phyloP scores from a whole-genome alignment of 2,888 invertebrate species.

The Acrobasis suavella region DNA sequence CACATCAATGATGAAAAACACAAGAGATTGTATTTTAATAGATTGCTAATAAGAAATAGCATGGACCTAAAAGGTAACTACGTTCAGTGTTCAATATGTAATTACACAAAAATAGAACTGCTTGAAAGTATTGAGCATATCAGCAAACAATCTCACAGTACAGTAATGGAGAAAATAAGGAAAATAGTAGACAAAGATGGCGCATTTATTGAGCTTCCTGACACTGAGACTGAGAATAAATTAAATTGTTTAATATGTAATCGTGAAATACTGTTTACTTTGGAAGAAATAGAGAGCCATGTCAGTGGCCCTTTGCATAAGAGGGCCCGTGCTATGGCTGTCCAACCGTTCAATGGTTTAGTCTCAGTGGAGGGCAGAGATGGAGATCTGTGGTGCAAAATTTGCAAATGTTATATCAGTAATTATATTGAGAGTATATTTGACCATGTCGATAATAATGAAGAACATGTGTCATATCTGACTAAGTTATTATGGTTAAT shows the following conservation, averaged over 20 bases:
- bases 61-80: constrained; percentile 31
- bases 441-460: constrained; percentile 50
- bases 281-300: constrained; percentile 38
- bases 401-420: constrained; percentile 53
- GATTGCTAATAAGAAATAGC: constrained; percentile 45
- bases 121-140: constrained; percentile 38
- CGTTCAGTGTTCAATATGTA: constrained; percentile 43
- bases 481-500: constrained; percentile 45
- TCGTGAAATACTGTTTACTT: constrained; percentile 35
- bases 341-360: constrained; percentile 58
- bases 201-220: constrained; percentile 43
- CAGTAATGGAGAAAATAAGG: constrained; percentile 34
- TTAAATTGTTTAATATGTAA: constrained; percentile 48
- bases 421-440: constrained; percentile 53
- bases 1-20: constrained; percentile 45
- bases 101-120: constrained; percentile 30
- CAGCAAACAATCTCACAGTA: constrained; percentile 37
- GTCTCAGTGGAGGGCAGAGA: constrained; percentile 50
- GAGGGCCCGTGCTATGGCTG: constrained; percentile 46
- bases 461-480: constrained; percentile 41
- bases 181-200: constrained; percentile 45
- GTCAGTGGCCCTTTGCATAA: constrained; percentile 39
- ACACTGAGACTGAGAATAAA: constrained; percentile 30
- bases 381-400: constrained; percentile 57
- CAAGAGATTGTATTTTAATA: constrained; percentile 36